Percentiles rank a stretch among this genome's conserved stretches.
Evolutionary conservation across 2,113 vertebrate species (phyloP).

Genomic region (Chascanopsetta lugubris): DNA sequence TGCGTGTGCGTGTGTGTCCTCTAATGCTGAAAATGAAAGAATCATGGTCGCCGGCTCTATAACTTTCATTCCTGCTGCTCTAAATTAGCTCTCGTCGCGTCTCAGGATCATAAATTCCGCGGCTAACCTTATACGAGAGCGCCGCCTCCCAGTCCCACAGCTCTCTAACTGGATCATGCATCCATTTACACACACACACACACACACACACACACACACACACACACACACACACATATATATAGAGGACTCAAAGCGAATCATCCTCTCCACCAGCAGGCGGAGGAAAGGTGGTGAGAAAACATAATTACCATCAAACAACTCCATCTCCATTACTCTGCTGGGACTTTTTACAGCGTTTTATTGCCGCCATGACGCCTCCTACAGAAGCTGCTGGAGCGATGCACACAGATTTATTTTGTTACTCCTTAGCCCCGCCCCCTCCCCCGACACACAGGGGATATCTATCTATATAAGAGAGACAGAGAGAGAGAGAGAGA

Average conservation of each 20-base stretch:
- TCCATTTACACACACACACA: conserved; percentile 46
- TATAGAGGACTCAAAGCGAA: conserved; percentile 42
- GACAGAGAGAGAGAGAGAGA: not conserved
- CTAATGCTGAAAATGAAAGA: conserved; percentile 63
- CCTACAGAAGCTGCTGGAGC: conserved; percentile 24
- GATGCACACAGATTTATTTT: conserved; percentile 40
- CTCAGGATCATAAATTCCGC: conserved; percentile 83
- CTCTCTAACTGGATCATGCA: conserved; percentile 69
- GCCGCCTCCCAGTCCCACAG: conserved; percentile 82
- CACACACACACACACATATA: conserved; percentile 33
- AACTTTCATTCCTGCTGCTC: conserved; percentile 75
- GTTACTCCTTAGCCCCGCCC: no score
- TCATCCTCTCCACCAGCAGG: conserved; percentile 42
- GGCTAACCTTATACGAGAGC: conserved; percentile 86
- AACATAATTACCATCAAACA: conserved; percentile 74
- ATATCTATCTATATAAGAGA: no score
- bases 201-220: conserved; percentile 39
- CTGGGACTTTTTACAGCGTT: conserved; percentile 62
- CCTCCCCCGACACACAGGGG: conserved; percentile 14
- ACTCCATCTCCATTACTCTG: conserved; percentile 62
- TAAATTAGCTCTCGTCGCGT: conserved; percentile 84
- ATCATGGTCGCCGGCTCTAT: conserved; percentile 53
- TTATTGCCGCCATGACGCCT: conserved; percentile 62
- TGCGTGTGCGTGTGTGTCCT: conserved; percentile 22
- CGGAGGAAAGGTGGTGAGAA: conserved; percentile 47